A percentile compares a stretch with the other conserved stretches of the same genome.
Conservation (phyloP, 2,113 vertebrate genomes). For the Hemibagrus wyckioides region DNA sequence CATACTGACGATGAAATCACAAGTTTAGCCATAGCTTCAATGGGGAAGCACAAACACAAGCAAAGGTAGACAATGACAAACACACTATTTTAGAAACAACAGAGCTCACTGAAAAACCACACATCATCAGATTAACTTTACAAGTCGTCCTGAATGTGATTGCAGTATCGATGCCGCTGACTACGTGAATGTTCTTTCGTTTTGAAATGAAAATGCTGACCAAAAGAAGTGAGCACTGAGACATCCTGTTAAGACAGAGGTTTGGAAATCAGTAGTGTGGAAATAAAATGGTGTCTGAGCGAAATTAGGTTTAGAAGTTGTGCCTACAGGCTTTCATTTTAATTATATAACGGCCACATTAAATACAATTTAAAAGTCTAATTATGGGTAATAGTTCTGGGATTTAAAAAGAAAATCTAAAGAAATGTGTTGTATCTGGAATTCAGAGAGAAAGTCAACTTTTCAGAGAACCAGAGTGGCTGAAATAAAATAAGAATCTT, state of each 20-base stretch:
- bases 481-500: too few species aligned
- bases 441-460: not conserved
- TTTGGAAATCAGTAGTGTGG: not conserved
- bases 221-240: not conserved
- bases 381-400: not conserved
- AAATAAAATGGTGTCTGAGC: not conserved
- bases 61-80: not conserved
- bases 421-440: not conserved
- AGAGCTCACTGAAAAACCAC: not conserved
- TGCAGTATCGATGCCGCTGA: too few species aligned
- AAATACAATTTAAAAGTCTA: not conserved
- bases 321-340: not conserved
- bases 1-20: not conserved
- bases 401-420: not conserved
- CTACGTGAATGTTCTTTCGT: not conserved
- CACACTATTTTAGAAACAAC: not conserved
- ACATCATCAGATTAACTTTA: not conserved
- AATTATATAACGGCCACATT: not conserved
- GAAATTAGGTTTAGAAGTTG: not conserved
- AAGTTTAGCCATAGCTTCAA: not conserved
- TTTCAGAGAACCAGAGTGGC: not conserved
- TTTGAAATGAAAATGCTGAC: not conserved
- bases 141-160: not conserved
- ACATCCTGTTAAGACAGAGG: not conserved
- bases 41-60: not conserved